Evolutionary conservation across 2,888 invertebrate genomes (phyloP), one percentile per base, ranked within the genome.

Genomic region (Azorinus chamasolen): DNA sequence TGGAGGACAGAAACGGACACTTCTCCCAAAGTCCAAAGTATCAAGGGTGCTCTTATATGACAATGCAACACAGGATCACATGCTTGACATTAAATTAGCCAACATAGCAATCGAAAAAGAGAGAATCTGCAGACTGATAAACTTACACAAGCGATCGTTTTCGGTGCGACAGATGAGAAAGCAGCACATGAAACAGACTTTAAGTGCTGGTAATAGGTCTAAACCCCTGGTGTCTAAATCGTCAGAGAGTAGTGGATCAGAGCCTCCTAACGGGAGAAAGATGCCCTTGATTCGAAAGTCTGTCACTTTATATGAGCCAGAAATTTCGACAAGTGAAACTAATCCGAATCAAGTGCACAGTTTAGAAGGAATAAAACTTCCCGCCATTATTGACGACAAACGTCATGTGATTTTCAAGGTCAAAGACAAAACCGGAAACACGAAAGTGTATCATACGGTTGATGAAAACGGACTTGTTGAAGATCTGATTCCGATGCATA

Each of bases 41-140:
- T 86, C 88, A 1, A 76, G 89, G 8, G 91, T 91, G 1, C 77
- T 91, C 14, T 82, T 90, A 4, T 90, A 90, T 64, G 91, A 91
- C 74, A 91, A 91, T 59, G 87, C 88, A 0, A 90, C 89, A 8
- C 90, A 90, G 69, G 88, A 90, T 54, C 88, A 89, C 66, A 88
- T 90, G 83, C 81, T 91, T 24, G 86, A 89, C 50, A 87, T 87
- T 16, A 88, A 88, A 69, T 58, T 90, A 16, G 83, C 86, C 0
- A 65, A 84, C 24, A 83, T 90, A 1, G 80, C 78, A 22, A 73
- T 85, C 14, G 89, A 89, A 73, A 79, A 85, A 48, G 73, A 82
- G 46, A 73, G 88, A 55, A 84, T 83, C 0, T 57, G 75, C 14
- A 81, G 86, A 16, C 64, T 89, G 6, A 73, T 89, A 4, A 89